These are phyloP conservation scores for Gadus macrocephalus DNA, from an alignment of 2,113 vertebrate species.

Conservation along the genomic window DNA sequence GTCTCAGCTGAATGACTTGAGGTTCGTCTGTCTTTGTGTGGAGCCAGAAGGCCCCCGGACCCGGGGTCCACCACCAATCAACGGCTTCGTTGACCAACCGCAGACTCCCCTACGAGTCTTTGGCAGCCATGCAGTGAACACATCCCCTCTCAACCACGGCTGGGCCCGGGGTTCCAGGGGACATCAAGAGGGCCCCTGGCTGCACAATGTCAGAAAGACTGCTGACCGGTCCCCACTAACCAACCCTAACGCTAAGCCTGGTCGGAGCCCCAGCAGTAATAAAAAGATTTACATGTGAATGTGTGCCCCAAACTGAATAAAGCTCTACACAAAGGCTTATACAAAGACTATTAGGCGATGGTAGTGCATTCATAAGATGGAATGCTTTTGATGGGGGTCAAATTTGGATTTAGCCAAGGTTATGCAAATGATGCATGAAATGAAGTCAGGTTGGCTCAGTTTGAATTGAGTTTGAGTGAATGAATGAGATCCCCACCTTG, in stretches of 20 bases:
- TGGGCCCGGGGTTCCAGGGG: constrained; percentile 21
- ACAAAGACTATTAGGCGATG: constrained; percentile 29
- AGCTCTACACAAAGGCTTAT: constrained; percentile 40
- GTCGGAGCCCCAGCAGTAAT: constrained; percentile 34
- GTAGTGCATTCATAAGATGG: constrained; percentile 29
- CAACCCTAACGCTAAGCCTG: constrained; percentile 34
- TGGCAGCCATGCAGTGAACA: constrained; percentile 34
- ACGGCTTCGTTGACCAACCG: constrained; percentile 52
- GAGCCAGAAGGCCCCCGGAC: constrained; percentile 8
- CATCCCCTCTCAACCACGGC: constrained; percentile 34
- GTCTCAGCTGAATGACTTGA: constrained; percentile 29
- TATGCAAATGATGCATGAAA: constrained; percentile 26
- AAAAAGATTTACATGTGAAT: constrained; percentile 74
- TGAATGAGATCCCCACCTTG: constrained; percentile 78
- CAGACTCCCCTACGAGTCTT: constrained; percentile 29
- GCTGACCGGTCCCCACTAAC: constrained; percentile 41
- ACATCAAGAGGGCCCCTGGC: constrained; percentile 31
- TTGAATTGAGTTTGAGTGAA: background rate
- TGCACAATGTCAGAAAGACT: constrained; percentile 51
- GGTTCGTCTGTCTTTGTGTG: constrained; percentile 38
- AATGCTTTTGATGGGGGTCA: constrained; percentile 53
- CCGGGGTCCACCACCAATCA: constrained; percentile 50
- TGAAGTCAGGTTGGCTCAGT: too few relatives aligned
- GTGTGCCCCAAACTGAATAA: constrained; percentile 48
- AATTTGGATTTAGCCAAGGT: constrained; percentile 21